phyloP scores from a whole-genome alignment of 2,888 invertebrate genomes.

The Esperia sulphurella region DNA sequence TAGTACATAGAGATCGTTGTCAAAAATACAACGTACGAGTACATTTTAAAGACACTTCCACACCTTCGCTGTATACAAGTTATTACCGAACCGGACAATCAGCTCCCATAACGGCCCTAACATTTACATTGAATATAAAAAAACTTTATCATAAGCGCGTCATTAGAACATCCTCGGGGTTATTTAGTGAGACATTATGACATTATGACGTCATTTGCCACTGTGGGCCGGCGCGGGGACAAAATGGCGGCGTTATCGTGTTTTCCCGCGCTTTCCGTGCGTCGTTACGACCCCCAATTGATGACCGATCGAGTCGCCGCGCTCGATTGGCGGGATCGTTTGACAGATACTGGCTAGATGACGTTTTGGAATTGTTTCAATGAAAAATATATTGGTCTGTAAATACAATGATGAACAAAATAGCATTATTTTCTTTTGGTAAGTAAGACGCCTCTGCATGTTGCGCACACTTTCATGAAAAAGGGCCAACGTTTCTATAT shows the following conservation, averaged over 20 bases:
- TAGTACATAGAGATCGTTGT: too few relatives aligned
- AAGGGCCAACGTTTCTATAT: too few relatives aligned
- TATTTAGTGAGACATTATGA: conserved; percentile 14
- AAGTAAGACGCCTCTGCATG: too few relatives aligned
- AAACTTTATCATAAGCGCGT: conserved; percentile 6
- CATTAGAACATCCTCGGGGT: conserved; percentile 12
- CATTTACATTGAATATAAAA: conserved; percentile 9
- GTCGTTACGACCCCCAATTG: conserved; percentile 3
- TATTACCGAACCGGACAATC: not conserved
- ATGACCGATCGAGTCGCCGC: conserved; percentile 1
- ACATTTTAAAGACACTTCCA: too few relatives aligned
- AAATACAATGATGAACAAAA: too few relatives aligned
- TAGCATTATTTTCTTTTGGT: too few relatives aligned
- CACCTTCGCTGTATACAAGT: too few relatives aligned
- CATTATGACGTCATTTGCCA: conserved; percentile 14
- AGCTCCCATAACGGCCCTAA: not conserved
- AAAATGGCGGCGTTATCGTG: conserved; percentile 9
- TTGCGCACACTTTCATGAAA: too few relatives aligned
- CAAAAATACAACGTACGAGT: too few relatives aligned
- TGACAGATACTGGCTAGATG: conserved; percentile 7
- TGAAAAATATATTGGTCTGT: not conserved
- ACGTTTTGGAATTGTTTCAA: not conserved
- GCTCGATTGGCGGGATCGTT: not conserved
- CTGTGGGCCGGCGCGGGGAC: conserved; percentile 2
- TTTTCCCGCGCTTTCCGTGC: conserved; percentile 4